Evolutionary conservation across 2,888 invertebrate genomes (phyloP).

Genomic region (Macrosoma leucophasiata): DNA sequence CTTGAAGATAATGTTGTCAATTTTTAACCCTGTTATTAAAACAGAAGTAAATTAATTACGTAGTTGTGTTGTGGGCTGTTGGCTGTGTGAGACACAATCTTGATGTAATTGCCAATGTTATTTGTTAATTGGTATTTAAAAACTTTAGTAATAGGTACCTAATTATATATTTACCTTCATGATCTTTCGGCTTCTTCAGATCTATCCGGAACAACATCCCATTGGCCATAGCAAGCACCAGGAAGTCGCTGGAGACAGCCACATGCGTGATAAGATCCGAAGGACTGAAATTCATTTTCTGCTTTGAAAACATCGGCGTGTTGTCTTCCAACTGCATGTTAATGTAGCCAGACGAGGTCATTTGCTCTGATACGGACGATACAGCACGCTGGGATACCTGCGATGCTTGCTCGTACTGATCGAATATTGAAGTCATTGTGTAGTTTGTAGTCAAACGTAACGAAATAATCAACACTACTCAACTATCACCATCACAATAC

Average conservation of each 20-base stretch:
- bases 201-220: slow-evolving; percentile 88
- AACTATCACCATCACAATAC: slow-evolving; percentile 21
- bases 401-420: slow-evolving; percentile 89
- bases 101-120: too few species aligned
- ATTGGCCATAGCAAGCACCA: slow-evolving; percentile 90
- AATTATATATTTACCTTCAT: slow-evolving; percentile 79
- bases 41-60: too few species aligned
- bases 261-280: slow-evolving; percentile 87
- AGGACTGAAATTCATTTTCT: slow-evolving; percentile 87
- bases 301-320: slow-evolving; percentile 90
- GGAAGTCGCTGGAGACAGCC: slow-evolving; percentile 86
- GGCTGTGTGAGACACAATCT: too few species aligned
- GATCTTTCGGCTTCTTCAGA: slow-evolving; percentile 81
- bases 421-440: slow-evolving; percentile 88
- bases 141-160: too few species aligned
- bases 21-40: too few species aligned
- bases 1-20: too few species aligned
- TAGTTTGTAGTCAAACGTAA: too few species aligned
- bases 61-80: too few species aligned
- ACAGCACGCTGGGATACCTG: slow-evolving; percentile 64
- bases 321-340: slow-evolving; percentile 80
- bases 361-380: slow-evolving; percentile 51
- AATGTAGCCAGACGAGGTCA: slow-evolving; percentile 72
- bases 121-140: too few species aligned
- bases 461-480: not conserved